A percentile compares a stretch with the other conserved stretches of the same genome.
Evolutionary conservation across 35 echinoderm and acorn worm genomes (phyloP).

Genomic region (Strongylocentrotus purpuratus): DNA sequence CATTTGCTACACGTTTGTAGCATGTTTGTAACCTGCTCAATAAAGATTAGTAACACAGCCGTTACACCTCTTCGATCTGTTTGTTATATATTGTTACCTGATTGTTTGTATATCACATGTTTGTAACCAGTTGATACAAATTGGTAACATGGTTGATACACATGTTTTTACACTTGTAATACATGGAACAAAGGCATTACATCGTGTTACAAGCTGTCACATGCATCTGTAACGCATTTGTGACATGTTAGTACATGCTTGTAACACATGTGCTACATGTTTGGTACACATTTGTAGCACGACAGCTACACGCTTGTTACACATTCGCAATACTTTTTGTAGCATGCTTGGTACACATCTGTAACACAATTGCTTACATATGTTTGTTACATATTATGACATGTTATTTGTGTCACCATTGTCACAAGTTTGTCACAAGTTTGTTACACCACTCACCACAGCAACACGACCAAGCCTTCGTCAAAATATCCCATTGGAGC

Average conservation of each 20-base stretch:
- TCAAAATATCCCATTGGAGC: conserved; percentile 34
- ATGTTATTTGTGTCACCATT: background rate
- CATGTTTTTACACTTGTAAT: background rate
- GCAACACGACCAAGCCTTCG: background rate
- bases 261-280: background rate
- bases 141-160: too few species aligned
- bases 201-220: background rate
- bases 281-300: background rate
- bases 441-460: background rate
- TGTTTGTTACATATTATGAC: too few species aligned
- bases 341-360: too few species aligned
- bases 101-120: too few species aligned
- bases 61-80: too few species aligned
- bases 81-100: too few species aligned
- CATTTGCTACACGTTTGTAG: too few species aligned
- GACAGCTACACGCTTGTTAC: background rate
- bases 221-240: background rate
- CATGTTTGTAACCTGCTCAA: too few species aligned
- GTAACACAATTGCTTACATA: too few species aligned
- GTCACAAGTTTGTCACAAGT: background rate
- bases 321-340: background rate
- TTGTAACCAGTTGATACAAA: too few species aligned
- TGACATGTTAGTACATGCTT: background rate
- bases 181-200: background rate
- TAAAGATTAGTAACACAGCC: too few species aligned